Evolutionary conservation across 2,888 invertebrate species (phyloP).

Genomic region (Amorpha juglandis): DNA sequence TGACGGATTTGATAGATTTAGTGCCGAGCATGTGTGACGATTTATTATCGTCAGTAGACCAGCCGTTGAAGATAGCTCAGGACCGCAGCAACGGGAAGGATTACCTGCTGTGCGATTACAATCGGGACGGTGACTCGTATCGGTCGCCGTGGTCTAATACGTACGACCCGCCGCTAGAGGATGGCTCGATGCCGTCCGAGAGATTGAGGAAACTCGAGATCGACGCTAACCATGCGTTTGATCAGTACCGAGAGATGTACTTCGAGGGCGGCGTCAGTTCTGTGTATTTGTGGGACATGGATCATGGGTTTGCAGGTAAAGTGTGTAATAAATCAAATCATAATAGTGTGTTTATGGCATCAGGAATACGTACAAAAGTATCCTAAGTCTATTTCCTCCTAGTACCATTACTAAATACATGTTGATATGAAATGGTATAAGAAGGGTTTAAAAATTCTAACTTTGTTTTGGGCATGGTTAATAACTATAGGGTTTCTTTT

Average conservation of each 20-base stretch:
- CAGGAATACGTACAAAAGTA: too few species aligned
- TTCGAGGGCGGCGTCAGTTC: constrained; percentile 99
- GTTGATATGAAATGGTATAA: too few species aligned
- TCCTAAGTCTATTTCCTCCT: too few species aligned
- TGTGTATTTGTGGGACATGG: constrained; percentile 99
- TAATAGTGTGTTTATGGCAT: too few species aligned
- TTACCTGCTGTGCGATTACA: constrained; percentile 99
- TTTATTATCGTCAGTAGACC: constrained; percentile 97
- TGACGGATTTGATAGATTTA: constrained; percentile 98
- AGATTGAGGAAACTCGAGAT: constrained; percentile 97
- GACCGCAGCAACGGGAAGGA: constrained; percentile 98
- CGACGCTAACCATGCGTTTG: constrained; percentile 99
- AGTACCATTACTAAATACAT: too few species aligned
- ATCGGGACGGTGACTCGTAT: constrained; percentile 99
- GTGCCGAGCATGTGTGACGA: constrained; percentile 98
- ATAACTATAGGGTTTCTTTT: too few species aligned
- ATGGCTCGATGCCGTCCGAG: constrained; percentile 99
- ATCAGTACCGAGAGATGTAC: constrained; percentile 99
- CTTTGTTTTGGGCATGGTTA: too few species aligned
- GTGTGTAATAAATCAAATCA: too few species aligned
- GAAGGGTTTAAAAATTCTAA: too few species aligned
- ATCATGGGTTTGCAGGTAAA: constrained; percentile 98
- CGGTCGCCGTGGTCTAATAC: constrained; percentile 99
- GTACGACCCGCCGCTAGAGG: constrained; percentile 98
- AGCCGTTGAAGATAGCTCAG: constrained; percentile 98